Evolutionary conservation across 1,140 invertebrate species (phyloP), one percentile per base, ranked within the genome.

Genomic region (Pseudomyrmex flavicornis): DNA sequence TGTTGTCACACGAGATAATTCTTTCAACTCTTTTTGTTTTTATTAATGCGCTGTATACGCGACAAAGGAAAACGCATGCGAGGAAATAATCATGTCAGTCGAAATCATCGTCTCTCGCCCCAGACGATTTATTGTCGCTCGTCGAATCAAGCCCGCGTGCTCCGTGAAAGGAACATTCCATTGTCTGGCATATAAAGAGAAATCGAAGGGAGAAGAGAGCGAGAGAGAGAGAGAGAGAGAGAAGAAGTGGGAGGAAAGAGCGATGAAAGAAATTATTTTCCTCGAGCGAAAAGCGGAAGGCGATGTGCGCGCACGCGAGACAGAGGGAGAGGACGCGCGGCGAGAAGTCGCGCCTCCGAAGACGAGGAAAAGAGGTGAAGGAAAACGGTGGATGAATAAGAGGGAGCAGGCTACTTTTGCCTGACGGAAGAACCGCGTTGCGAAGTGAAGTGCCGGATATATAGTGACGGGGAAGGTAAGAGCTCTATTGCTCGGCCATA

Each of bases 401-500:
- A 22, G 61, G 82, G 35, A 35, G 35, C 76, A 68, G 86, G 77
- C 87, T 85, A 79, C 87, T 85, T 88, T 88, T 74, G 76, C 62
- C 22, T 59, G 20, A 17, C 76, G 83, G 83, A 83, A 83, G 86
- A 88, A 88, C 83, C 56, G 79, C 69, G 83, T 83, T 61, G 84
- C 82, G 82, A 85, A 75, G 54, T 56, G 65, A 65, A 88, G 75
- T 84, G 82, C 82, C 73, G 87, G 83, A 88, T 85, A 87, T 88
- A 83, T 83, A 88, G 83, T 88, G 86, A 79, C 86, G 83, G 86
- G 82, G 85, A 88, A 88, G 76, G 72, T 59, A 48, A 88, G 72
- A 80, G 85, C 86, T 88, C 87, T 88, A 88, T 88, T 88, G 87
- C 75, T 61, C 68, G 17, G 56, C 63, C 52, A 73, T 76, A 59